Base-by-base conservation (phyloP, 23 tunicate genomes). In the Clavelina lepadiformis region DNA sequence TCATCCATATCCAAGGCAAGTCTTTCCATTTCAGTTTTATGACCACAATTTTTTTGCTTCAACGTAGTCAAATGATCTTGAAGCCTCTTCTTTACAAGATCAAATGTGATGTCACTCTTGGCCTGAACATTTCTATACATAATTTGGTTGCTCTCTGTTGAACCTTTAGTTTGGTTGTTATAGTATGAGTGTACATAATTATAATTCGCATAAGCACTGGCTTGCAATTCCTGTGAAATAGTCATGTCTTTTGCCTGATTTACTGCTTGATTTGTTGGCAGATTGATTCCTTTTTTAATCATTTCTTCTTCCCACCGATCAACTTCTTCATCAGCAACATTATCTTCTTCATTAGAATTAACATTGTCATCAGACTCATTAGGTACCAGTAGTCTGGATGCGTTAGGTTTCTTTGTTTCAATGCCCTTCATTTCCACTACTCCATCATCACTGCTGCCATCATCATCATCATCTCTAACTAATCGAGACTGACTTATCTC, bases 251-350 rank as follows among this genome's bases (percentile, higher is more conserved):
- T n/a, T 24, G 1, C 23, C 46, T 45, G 28, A 20, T 51, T 52
- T 21, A 11, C 31, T 15, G 33, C 6, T 32, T 60, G 69, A 19
- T 38, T 54, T 33, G 56, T 70, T 33, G 63, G 89, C 2, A 71
- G 38, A 67, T 71, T 71, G 28, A 66, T 75, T 5, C 97, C 97
- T 45, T 89, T 89, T 56, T 72, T 81, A 6, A 89, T 89, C 70
- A 89, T 50, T 65, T 89, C 83, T 37, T 86, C 97, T 44, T 89
- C 97, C 97, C 97, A 89, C 41, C 79, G 23, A 57, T 71, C 69
- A 30, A 81, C 88, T 70, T 89, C 97, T 22, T 81, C 88, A 76
- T 89, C 97, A 32, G 56, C 51, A 28, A 35, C 46, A 22, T 57
- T 55, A 1, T 72, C 78, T 32, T 70, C 75, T 37, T 71, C 78